phyloP scores from a whole-genome alignment of 2,113 vertebrate species.

The Martes martes region DNA sequence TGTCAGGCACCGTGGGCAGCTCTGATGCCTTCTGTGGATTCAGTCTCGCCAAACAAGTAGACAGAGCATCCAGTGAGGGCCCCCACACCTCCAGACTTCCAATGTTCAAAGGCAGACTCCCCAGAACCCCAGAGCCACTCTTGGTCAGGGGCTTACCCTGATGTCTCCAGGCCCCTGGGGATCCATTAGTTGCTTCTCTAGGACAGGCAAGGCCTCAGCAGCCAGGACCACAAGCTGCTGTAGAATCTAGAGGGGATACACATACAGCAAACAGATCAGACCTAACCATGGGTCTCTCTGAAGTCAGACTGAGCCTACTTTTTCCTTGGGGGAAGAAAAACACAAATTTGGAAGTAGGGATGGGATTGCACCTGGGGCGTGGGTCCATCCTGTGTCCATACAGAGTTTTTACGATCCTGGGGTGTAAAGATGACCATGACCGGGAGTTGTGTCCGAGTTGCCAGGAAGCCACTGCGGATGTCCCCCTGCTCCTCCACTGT shows the following conservation, averaged over 20 bases:
- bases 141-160: constrained; percentile 82
- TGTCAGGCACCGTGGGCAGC: neutral
- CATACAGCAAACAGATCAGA: neutral
- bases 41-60: neutral
- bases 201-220: constrained; percentile 85
- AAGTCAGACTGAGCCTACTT: neutral
- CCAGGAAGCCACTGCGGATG: constrained; percentile 91
- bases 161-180: constrained; percentile 85
- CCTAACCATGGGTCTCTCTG: neutral
- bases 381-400: constrained; percentile 92
- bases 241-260: constrained; percentile 85
- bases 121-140: neutral
- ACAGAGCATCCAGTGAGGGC: neutral
- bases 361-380: constrained; percentile 86
- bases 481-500: constrained; percentile 89
- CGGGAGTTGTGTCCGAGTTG: constrained; percentile 87
- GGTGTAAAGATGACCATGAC: constrained; percentile 95
- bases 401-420: constrained; percentile 88
- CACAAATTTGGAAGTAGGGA: neutral
- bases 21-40: neutral
- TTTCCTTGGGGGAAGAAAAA: neutral
- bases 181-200: constrained; percentile 92
- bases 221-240: constrained; percentile 90
- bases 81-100: neutral
- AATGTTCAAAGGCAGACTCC: neutral